Percentiles rank a stretch among this genome's conserved stretches.
phyloP scores from a whole-genome alignment of 2,888 invertebrate species.

The Mystacides longicornis region DNA sequence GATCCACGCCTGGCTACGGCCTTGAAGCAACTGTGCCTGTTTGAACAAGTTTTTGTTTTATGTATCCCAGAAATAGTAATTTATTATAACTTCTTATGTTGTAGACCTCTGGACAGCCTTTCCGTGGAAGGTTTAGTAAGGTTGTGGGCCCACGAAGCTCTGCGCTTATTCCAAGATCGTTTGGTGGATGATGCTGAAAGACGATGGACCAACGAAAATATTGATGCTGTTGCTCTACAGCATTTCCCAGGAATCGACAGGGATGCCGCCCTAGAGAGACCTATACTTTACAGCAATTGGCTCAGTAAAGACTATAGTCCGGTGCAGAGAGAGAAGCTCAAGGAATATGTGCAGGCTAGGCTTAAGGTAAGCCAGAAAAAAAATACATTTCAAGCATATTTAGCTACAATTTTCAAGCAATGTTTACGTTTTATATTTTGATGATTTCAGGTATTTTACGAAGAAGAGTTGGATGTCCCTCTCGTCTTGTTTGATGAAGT shows the following conservation, averaged over 20 bases:
- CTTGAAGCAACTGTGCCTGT: no score
- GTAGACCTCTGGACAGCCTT: slow-evolving; percentile 82
- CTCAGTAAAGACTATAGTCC: slow-evolving; percentile 96
- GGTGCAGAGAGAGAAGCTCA: slow-evolving; percentile 87
- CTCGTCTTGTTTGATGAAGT: slow-evolving; percentile 98
- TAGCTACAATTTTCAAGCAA: no score
- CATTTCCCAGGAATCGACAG: slow-evolving; percentile 89
- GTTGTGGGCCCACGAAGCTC: slow-evolving; percentile 99
- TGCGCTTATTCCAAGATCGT: slow-evolving; percentile 93
- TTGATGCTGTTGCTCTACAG: slow-evolving; percentile 84
- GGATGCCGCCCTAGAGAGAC: slow-evolving; percentile 81
- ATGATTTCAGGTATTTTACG: slow-evolving; percentile 77
- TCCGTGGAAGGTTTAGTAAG: slow-evolving; percentile 91
- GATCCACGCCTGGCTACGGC: no score
- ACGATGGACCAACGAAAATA: slow-evolving; percentile 97
- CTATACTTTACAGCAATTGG: slow-evolving; percentile 99
- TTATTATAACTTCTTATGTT: slow-evolving; percentile 14
- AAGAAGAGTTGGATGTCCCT: slow-evolving; percentile 98
- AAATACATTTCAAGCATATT: no score
- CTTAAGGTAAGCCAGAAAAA: slow-evolving; percentile 81
- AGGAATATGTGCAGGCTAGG: slow-evolving; percentile 95
- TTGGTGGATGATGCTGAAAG: slow-evolving; percentile 92
- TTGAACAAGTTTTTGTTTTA: no score
- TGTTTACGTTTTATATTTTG: background rate
- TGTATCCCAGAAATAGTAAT: no score